Percentiles rank a stretch among this genome's conserved stretches.
Evolutionary conservation across 2,888 invertebrate species (phyloP).

Genomic region (Tiphia femorata): DNA sequence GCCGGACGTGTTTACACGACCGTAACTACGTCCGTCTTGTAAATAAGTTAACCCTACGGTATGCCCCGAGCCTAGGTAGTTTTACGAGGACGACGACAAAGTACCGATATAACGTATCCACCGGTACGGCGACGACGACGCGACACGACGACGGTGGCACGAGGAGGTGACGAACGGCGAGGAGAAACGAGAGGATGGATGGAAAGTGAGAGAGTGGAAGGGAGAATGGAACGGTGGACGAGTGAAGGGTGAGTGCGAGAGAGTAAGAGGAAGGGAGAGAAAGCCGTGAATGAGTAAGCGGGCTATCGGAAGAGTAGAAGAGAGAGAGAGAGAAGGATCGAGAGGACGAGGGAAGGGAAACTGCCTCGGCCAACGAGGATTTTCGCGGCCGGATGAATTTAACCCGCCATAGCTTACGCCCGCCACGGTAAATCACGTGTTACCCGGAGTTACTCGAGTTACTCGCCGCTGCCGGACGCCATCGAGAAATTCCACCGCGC

Average conservation of each 20-base stretch:
- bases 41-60: slow-evolving; percentile 40
- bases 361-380: background rate
- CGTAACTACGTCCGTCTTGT: slow-evolving; percentile 35
- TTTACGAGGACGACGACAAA: slow-evolving; percentile 46
- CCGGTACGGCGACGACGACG: too few relatives aligned
- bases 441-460: slow-evolving; percentile 7
- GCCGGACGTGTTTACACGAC: slow-evolving; percentile 38
- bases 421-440: slow-evolving; percentile 33
- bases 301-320: background rate
- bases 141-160: too few relatives aligned
- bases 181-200: too few relatives aligned
- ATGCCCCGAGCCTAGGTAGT: slow-evolving; percentile 21
- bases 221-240: too few relatives aligned
- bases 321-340: background rate
- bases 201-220: too few relatives aligned
- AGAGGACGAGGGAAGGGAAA: background rate
- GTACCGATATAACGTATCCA: slow-evolving; percentile 39
- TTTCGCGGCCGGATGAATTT: slow-evolving; percentile 31
- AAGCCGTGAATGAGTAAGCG: too few relatives aligned
- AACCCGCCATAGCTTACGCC: slow-evolving; percentile 21
- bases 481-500: background rate
- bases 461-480: background rate
- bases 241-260: too few relatives aligned
- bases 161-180: too few relatives aligned
- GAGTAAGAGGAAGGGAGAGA: too few relatives aligned